Conservation (phyloP, 2,797 vertebrate species). For the Microctenopoma steveboyesi region DNA sequence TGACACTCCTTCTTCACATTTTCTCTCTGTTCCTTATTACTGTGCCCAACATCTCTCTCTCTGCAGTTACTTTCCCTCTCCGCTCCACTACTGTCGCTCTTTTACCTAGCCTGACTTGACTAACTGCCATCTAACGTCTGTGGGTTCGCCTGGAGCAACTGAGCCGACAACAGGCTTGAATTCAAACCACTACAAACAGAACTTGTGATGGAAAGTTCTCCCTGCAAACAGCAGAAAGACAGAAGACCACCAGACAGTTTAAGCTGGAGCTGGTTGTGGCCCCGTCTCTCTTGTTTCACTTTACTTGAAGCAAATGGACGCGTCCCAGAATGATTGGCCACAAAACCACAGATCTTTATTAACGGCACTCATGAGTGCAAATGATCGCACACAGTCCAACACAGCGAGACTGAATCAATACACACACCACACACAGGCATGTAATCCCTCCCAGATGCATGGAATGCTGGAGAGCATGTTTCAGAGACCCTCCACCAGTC, state of each 20-base stretch:
- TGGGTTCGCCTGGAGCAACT: constrained; percentile 26
- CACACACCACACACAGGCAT: constrained; percentile 36
- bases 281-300: constrained; percentile 18
- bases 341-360: constrained; percentile 40
- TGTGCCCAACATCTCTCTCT: background rate
- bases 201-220: constrained; percentile 56
- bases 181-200: constrained; percentile 50
- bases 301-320: constrained; percentile 10
- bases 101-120: constrained; percentile 33
- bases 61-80: background rate
- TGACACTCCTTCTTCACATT: background rate
- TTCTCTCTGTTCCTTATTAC: constrained; percentile 2
- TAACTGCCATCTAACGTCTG: constrained; percentile 32
- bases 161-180: constrained; percentile 42
- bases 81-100: background rate
- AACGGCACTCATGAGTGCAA: constrained; percentile 35
- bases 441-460: constrained; percentile 58
- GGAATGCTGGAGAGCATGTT: constrained; percentile 28
- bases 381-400: constrained; percentile 28
- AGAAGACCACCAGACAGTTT: constrained; percentile 51
- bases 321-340: constrained; percentile 16
- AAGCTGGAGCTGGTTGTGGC: background rate
- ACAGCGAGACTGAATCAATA: constrained; percentile 12
- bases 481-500: constrained; percentile 18
- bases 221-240: constrained; percentile 12